Percentiles rank a stretch among this genome's conserved stretches.
Conservation (phyloP, 2,888 invertebrate genomes). For the Noctua janthe region DNA sequence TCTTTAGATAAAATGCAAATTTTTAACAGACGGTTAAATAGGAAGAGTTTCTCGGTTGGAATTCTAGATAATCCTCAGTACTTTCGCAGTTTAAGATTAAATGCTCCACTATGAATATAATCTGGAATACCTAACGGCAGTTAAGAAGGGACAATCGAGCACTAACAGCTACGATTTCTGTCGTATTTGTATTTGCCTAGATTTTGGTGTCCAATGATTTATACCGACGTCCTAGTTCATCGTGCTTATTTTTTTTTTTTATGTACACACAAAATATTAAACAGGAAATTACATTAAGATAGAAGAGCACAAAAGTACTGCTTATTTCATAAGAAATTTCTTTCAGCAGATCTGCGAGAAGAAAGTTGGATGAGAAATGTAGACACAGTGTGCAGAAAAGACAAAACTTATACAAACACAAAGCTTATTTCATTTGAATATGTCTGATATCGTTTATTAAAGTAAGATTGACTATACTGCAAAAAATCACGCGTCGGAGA, state of each 20-base stretch:
- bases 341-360: no score
- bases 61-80: constrained; percentile 55
- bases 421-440: not conserved
- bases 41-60: constrained; percentile 49
- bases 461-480: not conserved
- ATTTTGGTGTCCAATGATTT: not conserved
- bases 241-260: no score
- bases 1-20: constrained; percentile 65
- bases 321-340: no score
- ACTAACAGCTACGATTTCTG: constrained; percentile 19
- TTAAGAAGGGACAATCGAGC: constrained; percentile 38
- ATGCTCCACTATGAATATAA: constrained; percentile 46
- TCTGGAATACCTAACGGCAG: constrained; percentile 36
- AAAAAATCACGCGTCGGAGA: not conserved
- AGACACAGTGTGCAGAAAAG: no score
- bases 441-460: not conserved
- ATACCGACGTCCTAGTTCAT: not conserved
- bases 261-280: no score
- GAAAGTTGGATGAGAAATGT: no score
- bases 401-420: no score
- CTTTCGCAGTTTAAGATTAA: constrained; percentile 51
- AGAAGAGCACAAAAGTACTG: no score
- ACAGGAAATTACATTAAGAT: no score
- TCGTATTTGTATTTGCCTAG: not conserved
- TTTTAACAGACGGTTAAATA: constrained; percentile 58